Conservation (phyloP, 2,113 vertebrate species). For the Amphiprion percula region DNA sequence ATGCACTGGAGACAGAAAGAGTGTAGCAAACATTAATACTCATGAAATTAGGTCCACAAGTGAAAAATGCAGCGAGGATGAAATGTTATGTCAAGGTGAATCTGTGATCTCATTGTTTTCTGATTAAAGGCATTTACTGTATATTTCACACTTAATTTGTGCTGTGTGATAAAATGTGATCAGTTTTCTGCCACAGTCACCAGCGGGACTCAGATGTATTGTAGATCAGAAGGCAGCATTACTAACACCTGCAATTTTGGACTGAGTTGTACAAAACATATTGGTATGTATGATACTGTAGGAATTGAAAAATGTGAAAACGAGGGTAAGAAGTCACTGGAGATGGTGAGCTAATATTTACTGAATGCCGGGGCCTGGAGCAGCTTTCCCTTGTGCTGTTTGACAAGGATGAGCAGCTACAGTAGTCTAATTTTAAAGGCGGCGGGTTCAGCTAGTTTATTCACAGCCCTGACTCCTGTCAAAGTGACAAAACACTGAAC, state of each 20-base stretch:
- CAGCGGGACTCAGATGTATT: neutral
- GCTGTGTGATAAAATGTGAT: too few relatives aligned
- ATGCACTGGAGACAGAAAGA: neutral
- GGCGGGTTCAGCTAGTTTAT: constrained; percentile 41
- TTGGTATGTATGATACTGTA: neutral
- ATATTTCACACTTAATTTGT: too few relatives aligned
- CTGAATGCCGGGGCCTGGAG: constrained; percentile 43
- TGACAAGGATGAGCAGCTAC: constrained; percentile 45
- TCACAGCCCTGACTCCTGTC: constrained; percentile 48
- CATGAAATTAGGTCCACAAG: constrained; percentile 15
- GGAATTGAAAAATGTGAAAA: constrained; percentile 15
- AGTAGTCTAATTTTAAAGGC: constrained; percentile 38
- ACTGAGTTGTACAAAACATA: neutral
- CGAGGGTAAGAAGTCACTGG: neutral
- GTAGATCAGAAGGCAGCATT: constrained; percentile 25
- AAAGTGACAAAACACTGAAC: constrained; percentile 38
- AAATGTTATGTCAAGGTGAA: constrained; percentile 26
- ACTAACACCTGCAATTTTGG: neutral
- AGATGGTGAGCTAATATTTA: constrained; percentile 50
- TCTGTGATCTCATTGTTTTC: neutral
- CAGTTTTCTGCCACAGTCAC: too few relatives aligned
- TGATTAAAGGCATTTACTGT: too few relatives aligned
- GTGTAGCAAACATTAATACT: constrained; percentile 4
- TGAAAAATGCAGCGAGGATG: constrained; percentile 16
- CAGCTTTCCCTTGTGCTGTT: neutral